Conservation (phyloP, 2,113 vertebrate genomes). For the Psilopsiagon aymara region DNA sequence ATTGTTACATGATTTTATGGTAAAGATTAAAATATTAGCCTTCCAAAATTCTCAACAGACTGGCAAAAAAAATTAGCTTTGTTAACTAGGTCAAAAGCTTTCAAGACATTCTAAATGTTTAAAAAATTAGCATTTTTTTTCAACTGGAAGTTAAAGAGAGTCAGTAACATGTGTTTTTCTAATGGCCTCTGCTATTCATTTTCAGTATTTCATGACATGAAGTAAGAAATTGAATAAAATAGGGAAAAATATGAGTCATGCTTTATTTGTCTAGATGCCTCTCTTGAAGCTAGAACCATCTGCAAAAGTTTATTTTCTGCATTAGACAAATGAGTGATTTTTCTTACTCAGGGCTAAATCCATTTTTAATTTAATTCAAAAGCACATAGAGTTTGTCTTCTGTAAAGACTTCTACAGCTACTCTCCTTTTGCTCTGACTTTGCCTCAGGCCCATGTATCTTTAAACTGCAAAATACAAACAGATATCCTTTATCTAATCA, state of each 20-base stretch:
- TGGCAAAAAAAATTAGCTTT: neutral
- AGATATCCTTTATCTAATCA: neutral
- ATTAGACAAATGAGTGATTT: slow-evolving; percentile 39
- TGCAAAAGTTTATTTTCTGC: slow-evolving; percentile 31
- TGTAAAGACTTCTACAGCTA: neutral
- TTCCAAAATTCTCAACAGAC: neutral
- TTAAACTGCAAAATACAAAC: neutral
- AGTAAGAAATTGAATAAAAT: slow-evolving; percentile 31
- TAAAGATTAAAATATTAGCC: neutral
- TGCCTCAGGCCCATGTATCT: neutral
- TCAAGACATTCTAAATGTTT: neutral
- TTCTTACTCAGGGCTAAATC: slow-evolving; percentile 15
- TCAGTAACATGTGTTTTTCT: neutral
- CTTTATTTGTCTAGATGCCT: slow-evolving; percentile 21
- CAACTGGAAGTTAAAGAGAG: neutral
- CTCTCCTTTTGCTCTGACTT: neutral
- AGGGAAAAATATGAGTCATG: slow-evolving; percentile 10
- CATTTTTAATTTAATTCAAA: slow-evolving; percentile 21
- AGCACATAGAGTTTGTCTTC: neutral
- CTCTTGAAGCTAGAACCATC: slow-evolving; percentile 28
- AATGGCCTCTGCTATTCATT: slow-evolving; percentile 7
- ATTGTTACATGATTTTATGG: neutral
- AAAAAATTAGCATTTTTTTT: neutral
- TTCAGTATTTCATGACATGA: neutral
- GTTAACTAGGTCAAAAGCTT: neutral